Evolutionary conservation across 2,797 vertebrate genomes (phyloP).

Genomic region (Microchirus variegatus): DNA sequence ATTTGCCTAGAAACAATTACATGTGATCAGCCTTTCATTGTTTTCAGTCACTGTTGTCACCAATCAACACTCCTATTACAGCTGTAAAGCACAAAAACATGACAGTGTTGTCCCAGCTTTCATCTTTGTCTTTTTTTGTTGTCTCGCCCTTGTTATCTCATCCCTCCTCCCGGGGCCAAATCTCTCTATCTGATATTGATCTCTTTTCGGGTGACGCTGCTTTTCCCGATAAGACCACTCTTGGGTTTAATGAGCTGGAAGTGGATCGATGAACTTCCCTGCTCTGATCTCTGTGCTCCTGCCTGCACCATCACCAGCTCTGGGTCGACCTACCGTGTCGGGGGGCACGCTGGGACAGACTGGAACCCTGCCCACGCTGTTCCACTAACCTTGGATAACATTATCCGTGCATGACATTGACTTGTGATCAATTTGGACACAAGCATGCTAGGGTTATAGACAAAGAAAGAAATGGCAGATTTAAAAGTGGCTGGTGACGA

Average conservation of each 20-base stretch:
- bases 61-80: too few relatives aligned
- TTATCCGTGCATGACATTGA: constrained; percentile 39
- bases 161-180: constrained; percentile 43
- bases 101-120: too few relatives aligned
- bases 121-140: constrained; percentile 32
- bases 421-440: constrained; percentile 12
- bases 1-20: too few relatives aligned
- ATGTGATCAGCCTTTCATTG: too few relatives aligned
- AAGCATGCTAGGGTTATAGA: constrained; percentile 22
- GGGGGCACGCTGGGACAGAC: constrained; percentile 35
- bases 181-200: constrained; percentile 75
- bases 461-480: constrained; percentile 1
- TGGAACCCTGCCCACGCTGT: constrained; percentile 30
- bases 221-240: constrained; percentile 66
- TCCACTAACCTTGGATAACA: constrained; percentile 37
- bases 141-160: constrained; percentile 31
- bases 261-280: constrained; percentile 68
- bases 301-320: constrained; percentile 32
- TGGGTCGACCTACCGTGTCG: constrained; percentile 25
- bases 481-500: background rate
- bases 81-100: too few relatives aligned
- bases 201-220: constrained; percentile 64
- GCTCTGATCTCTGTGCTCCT: constrained; percentile 52
- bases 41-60: too few relatives aligned
- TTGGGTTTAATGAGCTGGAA: constrained; percentile 78